Conservation (phyloP, 2,888 invertebrate species). For the Ernsta delagoae region DNA sequence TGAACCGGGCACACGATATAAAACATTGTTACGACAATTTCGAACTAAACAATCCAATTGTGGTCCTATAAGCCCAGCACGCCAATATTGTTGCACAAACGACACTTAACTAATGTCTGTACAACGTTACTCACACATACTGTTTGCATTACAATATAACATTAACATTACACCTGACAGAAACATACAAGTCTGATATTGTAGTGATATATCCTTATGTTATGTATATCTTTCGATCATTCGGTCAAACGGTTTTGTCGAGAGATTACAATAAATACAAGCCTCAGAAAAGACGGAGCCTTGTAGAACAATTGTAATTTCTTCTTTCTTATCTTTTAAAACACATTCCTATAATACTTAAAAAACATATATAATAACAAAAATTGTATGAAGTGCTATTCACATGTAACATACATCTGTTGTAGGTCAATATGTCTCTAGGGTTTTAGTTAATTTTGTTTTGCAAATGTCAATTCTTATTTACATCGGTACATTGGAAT, state of each 20-base stretch:
- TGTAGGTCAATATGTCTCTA: not conserved
- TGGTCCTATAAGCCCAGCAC: conserved; percentile 41
- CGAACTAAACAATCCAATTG: conserved; percentile 25
- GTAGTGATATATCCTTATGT: no score
- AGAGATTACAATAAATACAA: conserved; percentile 4
- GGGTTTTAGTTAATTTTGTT: not conserved
- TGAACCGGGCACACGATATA: no score
- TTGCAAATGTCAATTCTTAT: not conserved
- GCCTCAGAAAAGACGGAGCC: not conserved
- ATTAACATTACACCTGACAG: conserved; percentile 46
- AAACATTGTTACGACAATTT: no score
- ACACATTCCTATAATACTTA: conserved; percentile 3
- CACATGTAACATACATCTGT: not conserved
- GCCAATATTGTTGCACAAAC: conserved; percentile 70
- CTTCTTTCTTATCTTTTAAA: not conserved
- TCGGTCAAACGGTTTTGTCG: not conserved
- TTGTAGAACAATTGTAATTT: not conserved
- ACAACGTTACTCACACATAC: conserved; percentile 52
- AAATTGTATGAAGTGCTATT: not conserved
- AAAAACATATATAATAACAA: conserved; percentile 6
- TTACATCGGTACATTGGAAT: conserved; percentile 19
- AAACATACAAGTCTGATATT: not conserved
- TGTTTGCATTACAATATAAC: conserved; percentile 46
- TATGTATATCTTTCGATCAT: no score
- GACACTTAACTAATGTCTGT: conserved; percentile 57